These are phyloP conservation scores for Taenaris catops DNA, from an alignment of 2,888 invertebrate genomes.

Conservation along the genomic window DNA sequence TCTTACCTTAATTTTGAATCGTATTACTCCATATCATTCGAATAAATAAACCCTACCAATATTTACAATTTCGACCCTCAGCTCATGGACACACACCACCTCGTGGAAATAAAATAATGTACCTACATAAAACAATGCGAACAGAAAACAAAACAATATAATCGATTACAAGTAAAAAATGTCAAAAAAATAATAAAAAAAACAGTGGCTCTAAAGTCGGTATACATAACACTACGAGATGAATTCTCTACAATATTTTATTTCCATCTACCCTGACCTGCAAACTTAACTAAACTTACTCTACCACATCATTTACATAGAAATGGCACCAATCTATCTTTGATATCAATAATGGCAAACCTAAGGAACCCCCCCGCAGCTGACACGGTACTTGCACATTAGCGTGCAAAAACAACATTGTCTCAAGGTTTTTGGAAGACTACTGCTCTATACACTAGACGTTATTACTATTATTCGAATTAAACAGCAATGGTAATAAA, in stretches of 20 bases:
- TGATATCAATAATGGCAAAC: slow-evolving; percentile 79
- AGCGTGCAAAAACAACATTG: slow-evolving; percentile 42
- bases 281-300: slow-evolving; percentile 76
- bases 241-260: slow-evolving; percentile 63
- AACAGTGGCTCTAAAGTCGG: slow-evolving; percentile 48
- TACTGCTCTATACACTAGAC: slow-evolving; percentile 73
- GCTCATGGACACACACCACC: slow-evolving; percentile 75
- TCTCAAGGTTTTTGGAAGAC: slow-evolving; percentile 75
- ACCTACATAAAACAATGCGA: slow-evolving; percentile 45
- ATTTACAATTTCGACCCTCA: slow-evolving; percentile 71
- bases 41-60: slow-evolving; percentile 74
- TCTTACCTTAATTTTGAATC: slow-evolving; percentile 45
- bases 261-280: slow-evolving; percentile 77
- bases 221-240: slow-evolving; percentile 47
- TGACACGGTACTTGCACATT: slow-evolving; percentile 48
- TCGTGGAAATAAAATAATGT: slow-evolving; percentile 67
- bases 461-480: slow-evolving; percentile 63
- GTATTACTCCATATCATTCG: slow-evolving; percentile 48
- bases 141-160: slow-evolving; percentile 37
- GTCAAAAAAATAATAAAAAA: too few relatives aligned
- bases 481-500: slow-evolving; percentile 47
- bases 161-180: slow-evolving; percentile 33
- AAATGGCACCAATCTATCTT: slow-evolving; percentile 80
- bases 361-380: slow-evolving; percentile 74
- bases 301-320: slow-evolving; percentile 74